Conservation (phyloP, 2,888 invertebrate genomes). For the Eupithecia tripunctaria region DNA sequence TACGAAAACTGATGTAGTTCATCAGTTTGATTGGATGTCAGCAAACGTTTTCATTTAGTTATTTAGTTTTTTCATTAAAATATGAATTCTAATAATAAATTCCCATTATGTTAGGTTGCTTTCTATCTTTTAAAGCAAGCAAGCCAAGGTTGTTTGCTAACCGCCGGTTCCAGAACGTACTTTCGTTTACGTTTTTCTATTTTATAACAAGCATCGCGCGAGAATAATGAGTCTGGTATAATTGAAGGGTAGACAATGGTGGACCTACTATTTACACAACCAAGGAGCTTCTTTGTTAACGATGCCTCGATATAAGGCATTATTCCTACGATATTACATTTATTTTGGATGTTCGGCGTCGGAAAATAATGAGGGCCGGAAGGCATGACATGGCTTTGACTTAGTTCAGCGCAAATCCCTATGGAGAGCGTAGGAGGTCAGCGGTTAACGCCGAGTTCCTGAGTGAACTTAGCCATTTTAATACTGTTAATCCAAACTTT, state of each 20-base stretch:
- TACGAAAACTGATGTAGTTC: not conserved
- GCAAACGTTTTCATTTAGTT: not conserved
- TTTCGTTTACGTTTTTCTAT: constrained; percentile 17
- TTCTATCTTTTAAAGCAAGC: not conserved
- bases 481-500: not conserved
- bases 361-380: constrained; percentile 4
- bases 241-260: constrained; percentile 44
- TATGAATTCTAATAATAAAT: not conserved
- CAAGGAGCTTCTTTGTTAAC: constrained; percentile 38
- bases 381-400: constrained; percentile 1
- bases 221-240: constrained; percentile 45
- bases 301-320: constrained; percentile 27
- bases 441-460: not conserved
- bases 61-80: not conserved
- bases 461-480: not conserved
- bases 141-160: constrained; percentile 12
- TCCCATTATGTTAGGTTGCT: not conserved
- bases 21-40: not conserved
- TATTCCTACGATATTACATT: constrained; percentile 17
- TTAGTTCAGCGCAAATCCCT: not conserved
- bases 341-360: constrained; percentile 8
- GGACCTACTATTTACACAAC: constrained; percentile 27
- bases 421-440: constrained; percentile 1
- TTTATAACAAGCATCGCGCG: constrained; percentile 25
- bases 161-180: not conserved